Conservation (phyloP, 2,113 vertebrate species). For the Catharus minimus region DNA sequence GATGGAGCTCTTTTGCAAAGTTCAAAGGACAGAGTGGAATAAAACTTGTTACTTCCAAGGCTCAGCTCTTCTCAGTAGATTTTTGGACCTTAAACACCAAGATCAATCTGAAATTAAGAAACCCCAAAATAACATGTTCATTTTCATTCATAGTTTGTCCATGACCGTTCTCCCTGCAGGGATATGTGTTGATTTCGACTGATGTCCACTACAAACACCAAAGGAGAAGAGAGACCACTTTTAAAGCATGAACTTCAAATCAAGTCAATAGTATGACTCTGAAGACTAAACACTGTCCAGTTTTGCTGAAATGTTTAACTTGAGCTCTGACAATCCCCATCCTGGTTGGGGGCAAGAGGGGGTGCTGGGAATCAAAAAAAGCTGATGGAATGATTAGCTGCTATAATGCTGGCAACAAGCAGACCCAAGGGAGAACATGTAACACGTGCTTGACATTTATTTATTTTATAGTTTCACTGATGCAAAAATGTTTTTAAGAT, state of each 20-base stretch:
- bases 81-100: not conserved
- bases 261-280: not conserved
- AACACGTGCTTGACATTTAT: not conserved
- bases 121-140: not conserved
- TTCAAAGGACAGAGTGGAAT: not conserved
- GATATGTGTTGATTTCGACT: constrained; percentile 66
- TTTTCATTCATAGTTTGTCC: not conserved
- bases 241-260: not conserved
- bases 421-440: not conserved
- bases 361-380: not conserved
- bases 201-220: constrained; percentile 55
- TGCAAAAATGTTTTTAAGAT: not conserved
- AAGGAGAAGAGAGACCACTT: constrained; percentile 15
- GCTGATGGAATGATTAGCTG: not conserved
- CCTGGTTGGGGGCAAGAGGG: not conserved
- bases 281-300: not conserved
- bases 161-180: constrained; percentile 36
- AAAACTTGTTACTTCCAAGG: not conserved
- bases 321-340: not conserved
- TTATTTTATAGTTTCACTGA: not conserved
- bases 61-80: not conserved
- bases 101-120: not conserved
- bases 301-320: not conserved
- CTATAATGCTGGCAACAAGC: not conserved
- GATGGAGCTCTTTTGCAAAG: not conserved